phyloP scores from a whole-genome alignment of 2,797 vertebrate species.

The Cuculus canorus region DNA sequence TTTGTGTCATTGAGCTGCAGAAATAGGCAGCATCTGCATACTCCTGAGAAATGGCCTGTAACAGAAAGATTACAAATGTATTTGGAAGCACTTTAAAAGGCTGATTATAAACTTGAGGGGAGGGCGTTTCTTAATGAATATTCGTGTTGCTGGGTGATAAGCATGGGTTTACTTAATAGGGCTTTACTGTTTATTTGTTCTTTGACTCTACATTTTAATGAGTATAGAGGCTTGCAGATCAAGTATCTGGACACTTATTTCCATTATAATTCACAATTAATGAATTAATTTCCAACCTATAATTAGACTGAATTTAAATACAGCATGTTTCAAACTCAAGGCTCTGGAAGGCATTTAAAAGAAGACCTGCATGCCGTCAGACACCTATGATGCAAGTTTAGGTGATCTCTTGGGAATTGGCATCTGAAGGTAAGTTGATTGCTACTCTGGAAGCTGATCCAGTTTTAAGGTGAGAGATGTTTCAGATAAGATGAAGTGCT shows the following conservation, averaged over 20 bases:
- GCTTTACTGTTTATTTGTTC: background rate
- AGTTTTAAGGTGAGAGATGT: background rate
- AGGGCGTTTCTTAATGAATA: background rate
- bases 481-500: background rate
- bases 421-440: background rate
- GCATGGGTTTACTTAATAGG: background rate
- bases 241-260: background rate
- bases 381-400: background rate
- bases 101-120: background rate
- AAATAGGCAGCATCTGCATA: background rate
- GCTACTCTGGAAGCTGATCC: background rate
- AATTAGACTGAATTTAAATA: conserved; percentile 28
- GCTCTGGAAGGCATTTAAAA: background rate
- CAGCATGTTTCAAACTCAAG: background rate
- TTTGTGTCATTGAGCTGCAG: background rate
- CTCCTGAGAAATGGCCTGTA: background rate
- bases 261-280: background rate
- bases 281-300: background rate
- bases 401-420: background rate
- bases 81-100: background rate
- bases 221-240: background rate
- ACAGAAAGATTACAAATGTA: background rate
- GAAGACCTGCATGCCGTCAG: background rate
- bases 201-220: background rate
- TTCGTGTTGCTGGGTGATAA: background rate